Conservation (phyloP, 2,113 vertebrate genomes). For the Rattus norvegicus region GRCr8 NC_086021.1:61702501-61703000, state of each 20-base stretch:
- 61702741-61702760: background rate
- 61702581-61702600: slow-evolving; percentile 9
- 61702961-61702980: background rate
- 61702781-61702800: background rate
- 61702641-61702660: slow-evolving; percentile 11
- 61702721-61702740: background rate
- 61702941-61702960: background rate
- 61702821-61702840: background rate
- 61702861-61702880: slow-evolving; percentile 45
- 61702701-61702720: background rate
- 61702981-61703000: background rate
- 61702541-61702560: background rate
- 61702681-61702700: background rate
- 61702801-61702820: background rate
- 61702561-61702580: background rate
- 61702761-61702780: background rate
- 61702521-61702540: background rate
- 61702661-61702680: background rate
- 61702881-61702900: slow-evolving; percentile 21
- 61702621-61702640: slow-evolving; percentile 33
- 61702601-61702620: background rate
- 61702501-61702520: background rate
- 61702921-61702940: background rate
- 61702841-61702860: background rate
- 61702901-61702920: background rate